Evolutionary conservation across 1,140 invertebrate species (phyloP).

Genomic region (Cydia amplana): DNA sequence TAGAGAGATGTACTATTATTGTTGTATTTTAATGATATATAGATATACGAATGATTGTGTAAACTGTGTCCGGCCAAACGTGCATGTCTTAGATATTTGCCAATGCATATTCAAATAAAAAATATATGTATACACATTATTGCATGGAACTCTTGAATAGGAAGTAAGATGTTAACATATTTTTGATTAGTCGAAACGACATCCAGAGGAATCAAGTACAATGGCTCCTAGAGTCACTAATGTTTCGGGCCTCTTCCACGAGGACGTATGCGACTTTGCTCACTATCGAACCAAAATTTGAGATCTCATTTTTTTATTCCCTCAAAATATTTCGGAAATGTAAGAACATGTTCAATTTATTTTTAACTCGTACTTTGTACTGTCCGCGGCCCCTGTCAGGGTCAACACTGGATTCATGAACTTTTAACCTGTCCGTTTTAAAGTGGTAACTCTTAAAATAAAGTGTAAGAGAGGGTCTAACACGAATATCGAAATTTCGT

Average conservation of each 20-base stretch:
- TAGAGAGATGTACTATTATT: slow-evolving; percentile 73
- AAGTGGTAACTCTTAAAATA: too few species aligned
- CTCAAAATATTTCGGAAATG: slow-evolving; percentile 40
- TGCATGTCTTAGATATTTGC: slow-evolving; percentile 64
- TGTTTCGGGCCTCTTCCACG: slow-evolving; percentile 48
- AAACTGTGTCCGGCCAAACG: slow-evolving; percentile 70
- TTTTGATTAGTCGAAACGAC: slow-evolving; percentile 42
- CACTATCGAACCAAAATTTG: slow-evolving; percentile 74
- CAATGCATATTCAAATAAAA: slow-evolving; percentile 58
- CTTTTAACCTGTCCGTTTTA: not conserved
- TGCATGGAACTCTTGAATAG: slow-evolving; percentile 52
- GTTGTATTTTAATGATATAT: slow-evolving; percentile 73
- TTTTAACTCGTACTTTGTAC: slow-evolving; percentile 42
- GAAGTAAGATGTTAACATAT: slow-evolving; percentile 40
- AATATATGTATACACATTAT: slow-evolving; percentile 56
- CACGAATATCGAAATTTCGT: too few species aligned
- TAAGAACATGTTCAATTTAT: slow-evolving; percentile 36
- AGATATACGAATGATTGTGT: slow-evolving; percentile 67
- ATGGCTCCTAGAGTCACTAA: slow-evolving; percentile 52
- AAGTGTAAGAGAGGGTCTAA: too few species aligned
- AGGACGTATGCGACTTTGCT: slow-evolving; percentile 65
- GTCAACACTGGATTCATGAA: slow-evolving; percentile 10
- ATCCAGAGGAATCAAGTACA: slow-evolving; percentile 66
- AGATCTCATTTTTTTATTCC: slow-evolving; percentile 71
- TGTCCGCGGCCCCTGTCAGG: slow-evolving; percentile 16